phyloP scores from a whole-genome alignment of 2,888 invertebrate genomes.

The Drosophila meridionalis region DNA sequence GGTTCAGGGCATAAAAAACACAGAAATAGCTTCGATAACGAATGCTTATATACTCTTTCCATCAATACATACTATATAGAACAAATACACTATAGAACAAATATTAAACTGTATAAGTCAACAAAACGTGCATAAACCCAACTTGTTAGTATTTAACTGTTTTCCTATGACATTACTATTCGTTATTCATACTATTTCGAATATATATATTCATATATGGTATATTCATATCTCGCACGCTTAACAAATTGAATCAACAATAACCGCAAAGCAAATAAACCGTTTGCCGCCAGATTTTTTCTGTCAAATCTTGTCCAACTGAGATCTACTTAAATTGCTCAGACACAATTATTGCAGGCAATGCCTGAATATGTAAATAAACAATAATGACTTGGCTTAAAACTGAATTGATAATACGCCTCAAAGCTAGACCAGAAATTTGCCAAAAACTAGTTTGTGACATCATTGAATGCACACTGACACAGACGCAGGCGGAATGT shows the following conservation, averaged over 20 bases:
- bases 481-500: neutral
- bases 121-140: neutral
- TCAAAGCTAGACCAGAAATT: neutral
- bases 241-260: neutral
- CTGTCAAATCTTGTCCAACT: neutral
- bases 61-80: neutral
- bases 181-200: neutral
- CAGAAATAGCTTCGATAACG: neutral
- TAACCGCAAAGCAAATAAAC: neutral
- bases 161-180: neutral
- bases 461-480: slow-evolving; percentile 24
- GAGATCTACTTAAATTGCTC: neutral
- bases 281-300: neutral
- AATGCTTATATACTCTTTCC: neutral
- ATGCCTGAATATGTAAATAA: slow-evolving; percentile 5
- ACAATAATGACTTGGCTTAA: slow-evolving; percentile 46
- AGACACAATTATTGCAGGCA: neutral
- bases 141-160: neutral
- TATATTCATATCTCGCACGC: neutral
- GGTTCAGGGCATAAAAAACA: no score
- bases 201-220: neutral
- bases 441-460: slow-evolving; percentile 21
- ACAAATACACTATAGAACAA: neutral
- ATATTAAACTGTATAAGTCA: neutral
- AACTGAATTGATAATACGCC: slow-evolving; percentile 18